A percentile compares a stretch with the other conserved stretches of the same genome.
Evolutionary conservation across 2,113 vertebrate species (phyloP).

Genomic region (Athene cunicularia): DNA sequence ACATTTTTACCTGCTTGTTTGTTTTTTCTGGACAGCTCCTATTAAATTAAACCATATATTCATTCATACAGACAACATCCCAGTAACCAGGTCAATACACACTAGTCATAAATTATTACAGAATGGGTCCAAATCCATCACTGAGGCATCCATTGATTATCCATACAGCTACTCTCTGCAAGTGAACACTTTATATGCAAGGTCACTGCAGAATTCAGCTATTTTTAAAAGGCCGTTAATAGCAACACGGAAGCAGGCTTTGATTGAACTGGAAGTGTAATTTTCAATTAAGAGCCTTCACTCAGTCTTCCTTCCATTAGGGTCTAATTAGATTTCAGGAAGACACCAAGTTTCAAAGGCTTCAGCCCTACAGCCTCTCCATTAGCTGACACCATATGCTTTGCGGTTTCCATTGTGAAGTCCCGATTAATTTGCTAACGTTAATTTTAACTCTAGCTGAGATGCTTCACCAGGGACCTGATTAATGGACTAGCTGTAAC

Average conservation of each 20-base stretch:
- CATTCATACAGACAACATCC: conserved; percentile 27
- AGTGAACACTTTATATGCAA: conserved; percentile 46
- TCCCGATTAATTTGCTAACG: conserved; percentile 42
- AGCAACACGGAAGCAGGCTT: conserved; percentile 36
- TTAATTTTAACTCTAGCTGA: conserved; percentile 67
- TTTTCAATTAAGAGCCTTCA: conserved; percentile 70
- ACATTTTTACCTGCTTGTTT: conserved; percentile 25
- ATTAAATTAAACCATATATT: conserved; percentile 41
- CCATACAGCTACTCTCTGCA: not conserved
- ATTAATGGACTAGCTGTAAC: conserved; percentile 56
- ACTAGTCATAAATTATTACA: conserved; percentile 52
- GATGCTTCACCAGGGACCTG: conserved; percentile 43
- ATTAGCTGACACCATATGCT: conserved; percentile 67
- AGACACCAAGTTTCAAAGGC: not conserved
- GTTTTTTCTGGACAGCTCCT: conserved; percentile 17
- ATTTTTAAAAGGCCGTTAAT: conserved; percentile 45
- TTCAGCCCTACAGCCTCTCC: conserved; percentile 37
- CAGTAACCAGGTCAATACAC: conserved; percentile 33
- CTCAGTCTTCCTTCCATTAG: conserved; percentile 59
- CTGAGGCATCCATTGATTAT: conserved; percentile 48
- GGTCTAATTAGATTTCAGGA: conserved; percentile 71
- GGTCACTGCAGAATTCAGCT: conserved; percentile 45
- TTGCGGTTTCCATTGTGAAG: conserved; percentile 19
- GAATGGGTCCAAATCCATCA: conserved; percentile 43
- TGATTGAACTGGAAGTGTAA: conserved; percentile 69